These are phyloP conservation scores for Petrocephalus sullivani DNA, from an alignment of 2,797 vertebrate species.

Conservation along the genomic window DNA sequence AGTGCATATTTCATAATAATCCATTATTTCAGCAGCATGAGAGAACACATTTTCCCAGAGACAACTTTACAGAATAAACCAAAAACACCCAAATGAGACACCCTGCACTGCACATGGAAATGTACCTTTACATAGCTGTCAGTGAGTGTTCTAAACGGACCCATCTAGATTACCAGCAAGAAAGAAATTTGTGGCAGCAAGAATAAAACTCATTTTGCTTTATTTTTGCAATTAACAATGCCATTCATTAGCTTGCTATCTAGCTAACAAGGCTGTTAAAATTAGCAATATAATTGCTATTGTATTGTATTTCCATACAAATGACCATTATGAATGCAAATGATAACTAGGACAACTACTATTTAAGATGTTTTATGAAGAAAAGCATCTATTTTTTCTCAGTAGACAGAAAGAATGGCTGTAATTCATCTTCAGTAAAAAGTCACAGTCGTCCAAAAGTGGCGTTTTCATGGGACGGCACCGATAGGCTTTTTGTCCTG, in stretches of 20 bases:
- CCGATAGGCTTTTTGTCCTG: neutral
- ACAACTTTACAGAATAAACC: neutral
- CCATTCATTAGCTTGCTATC: neutral
- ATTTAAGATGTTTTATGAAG: neutral
- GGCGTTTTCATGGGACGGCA: neutral
- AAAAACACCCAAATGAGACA: neutral
- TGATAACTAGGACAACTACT: neutral
- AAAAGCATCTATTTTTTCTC: neutral
- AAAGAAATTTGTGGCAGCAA: neutral
- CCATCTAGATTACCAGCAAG: neutral
- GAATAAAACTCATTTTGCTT: neutral
- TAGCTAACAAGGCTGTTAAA: neutral
- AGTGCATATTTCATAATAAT: neutral
- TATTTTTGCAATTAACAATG: too few relatives aligned
- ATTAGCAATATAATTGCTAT: neutral
- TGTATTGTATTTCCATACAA: neutral
- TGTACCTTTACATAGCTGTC: neutral
- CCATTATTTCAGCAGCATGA: neutral
- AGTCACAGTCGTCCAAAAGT: neutral
- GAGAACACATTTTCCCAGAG: neutral
- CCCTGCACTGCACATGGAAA: neutral
- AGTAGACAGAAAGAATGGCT: neutral
- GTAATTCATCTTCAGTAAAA: neutral
- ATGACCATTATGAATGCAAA: neutral
- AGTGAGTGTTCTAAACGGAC: neutral